Evolutionary conservation across 2,797 vertebrate genomes (phyloP), one percentile per base, ranked within the genome.

Genomic region (Platalea minor): DNA sequence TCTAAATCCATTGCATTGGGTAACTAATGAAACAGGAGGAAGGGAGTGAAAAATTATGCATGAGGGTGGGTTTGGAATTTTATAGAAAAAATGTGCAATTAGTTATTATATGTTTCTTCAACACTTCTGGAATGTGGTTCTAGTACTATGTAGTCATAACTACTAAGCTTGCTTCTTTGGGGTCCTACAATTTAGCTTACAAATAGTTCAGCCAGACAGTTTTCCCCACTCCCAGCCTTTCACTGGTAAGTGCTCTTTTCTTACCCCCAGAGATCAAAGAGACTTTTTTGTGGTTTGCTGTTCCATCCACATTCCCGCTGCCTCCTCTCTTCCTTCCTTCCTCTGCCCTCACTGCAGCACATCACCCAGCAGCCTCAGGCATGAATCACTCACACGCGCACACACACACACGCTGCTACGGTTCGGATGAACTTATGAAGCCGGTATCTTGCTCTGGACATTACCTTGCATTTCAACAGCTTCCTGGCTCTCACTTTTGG

Each of bases 251-350:
- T 68, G 60, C 74, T 80, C 39, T 95, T 65, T 91, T 89, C 94
- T 94, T 95, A 48, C 43, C 73, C 91, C 69, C 35, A 65, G 78
- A 96, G 95, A 97, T 97, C 92, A 97, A 96, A 97, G 96, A 85
- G 31, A 80, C 75, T 29, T 51, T 96, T 96, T n/a, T 69, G 93
- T 54, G 81, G 91, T 91, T 96, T 31, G 61, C 88, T 91, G 65
- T 93, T 95, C 83, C 54, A 83, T 85, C 70, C 68, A 80, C 78
- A 78, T 89, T 92, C 86, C 89, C 0, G 0, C 57, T 91, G 83
- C 69, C 77, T 80, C 65, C 48, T 68, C 43, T 84, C 79, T 93
- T 90, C 91, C 94, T 96, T 95, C 93, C 94, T 87, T 90, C 93
- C 91, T 95, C 64, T 95, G 63, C 76, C 75, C 81, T 91, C 56